phyloP scores from a whole-genome alignment of 2,113 vertebrate genomes.

The Tenrec ecaudatus region DNA sequence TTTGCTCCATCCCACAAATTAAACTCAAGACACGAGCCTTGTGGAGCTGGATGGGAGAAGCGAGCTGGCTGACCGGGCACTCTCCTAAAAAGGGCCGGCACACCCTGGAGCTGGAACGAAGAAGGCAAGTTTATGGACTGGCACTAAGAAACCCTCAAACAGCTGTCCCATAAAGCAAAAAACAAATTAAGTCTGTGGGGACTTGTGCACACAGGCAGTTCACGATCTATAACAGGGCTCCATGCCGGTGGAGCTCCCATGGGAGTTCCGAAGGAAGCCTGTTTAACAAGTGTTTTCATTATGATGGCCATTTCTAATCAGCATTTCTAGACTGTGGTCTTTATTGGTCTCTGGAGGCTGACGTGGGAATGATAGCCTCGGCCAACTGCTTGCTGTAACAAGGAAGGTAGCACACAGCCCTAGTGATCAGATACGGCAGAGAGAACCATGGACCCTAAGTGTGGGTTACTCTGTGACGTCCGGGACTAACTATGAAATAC shows the following conservation, averaged over 20 bases:
- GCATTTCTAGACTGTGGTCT: neutral
- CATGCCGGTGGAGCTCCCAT: neutral
- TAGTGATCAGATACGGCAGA: no score
- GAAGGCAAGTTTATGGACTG: slow-evolving; percentile 16
- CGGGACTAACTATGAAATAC: neutral
- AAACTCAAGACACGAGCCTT: neutral
- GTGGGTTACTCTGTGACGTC: neutral
- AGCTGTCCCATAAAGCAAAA: neutral
- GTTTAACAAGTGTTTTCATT: neutral
- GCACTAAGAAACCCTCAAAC: neutral
- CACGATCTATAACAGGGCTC: neutral
- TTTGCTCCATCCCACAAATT: neutral
- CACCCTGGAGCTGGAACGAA: neutral
- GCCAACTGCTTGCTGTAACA: neutral
- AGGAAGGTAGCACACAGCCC: neutral
- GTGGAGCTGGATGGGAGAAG: neutral
- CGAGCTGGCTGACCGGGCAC: neutral
- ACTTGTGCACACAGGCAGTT: neutral
- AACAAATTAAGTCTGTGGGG: neutral
- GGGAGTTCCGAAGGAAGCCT: no score
- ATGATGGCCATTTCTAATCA: neutral
- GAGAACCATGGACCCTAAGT: neutral
- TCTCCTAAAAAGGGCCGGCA: neutral
- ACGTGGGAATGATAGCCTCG: neutral
- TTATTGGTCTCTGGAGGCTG: neutral